phyloP scores from a whole-genome alignment of 1,140 invertebrate species.

The Penaeus chinensis region DNA sequence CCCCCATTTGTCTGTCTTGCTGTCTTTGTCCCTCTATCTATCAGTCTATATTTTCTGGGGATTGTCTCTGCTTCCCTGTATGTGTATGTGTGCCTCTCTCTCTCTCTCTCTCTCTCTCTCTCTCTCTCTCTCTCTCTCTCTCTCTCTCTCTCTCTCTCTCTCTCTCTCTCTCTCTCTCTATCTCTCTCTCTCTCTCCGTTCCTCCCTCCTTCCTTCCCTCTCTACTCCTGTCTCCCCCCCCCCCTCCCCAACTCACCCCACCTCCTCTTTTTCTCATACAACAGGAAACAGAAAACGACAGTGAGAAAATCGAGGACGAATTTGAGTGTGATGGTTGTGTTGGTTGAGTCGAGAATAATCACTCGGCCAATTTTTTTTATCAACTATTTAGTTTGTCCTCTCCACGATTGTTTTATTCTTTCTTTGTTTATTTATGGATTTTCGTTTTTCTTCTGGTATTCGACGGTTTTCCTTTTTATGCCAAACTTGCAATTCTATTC shows the following conservation, averaged over 20 bases:
- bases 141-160: background rate
- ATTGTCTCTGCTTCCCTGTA: background rate
- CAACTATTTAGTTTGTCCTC: no score
- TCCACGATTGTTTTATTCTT: no score
- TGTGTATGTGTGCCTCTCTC: background rate
- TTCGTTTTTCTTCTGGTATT: no score
- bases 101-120: background rate
- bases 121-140: background rate
- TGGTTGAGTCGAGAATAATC: background rate
- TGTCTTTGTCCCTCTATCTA: no score
- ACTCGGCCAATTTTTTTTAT: no score
- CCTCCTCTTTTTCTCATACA: background rate
- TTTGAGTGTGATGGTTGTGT: background rate
- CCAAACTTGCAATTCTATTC: no score
- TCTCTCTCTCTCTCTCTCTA: background rate
- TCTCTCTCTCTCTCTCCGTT: background rate
- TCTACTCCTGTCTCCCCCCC: background rate
- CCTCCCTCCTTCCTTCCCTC: background rate
- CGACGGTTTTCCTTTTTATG: no score
- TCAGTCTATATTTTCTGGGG: no score
- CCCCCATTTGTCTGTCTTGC: no score
- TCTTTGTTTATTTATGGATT: no score
- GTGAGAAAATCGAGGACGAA: no score
- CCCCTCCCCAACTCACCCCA: background rate
- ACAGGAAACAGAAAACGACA: background rate